Evolutionary conservation across 2,113 vertebrate species (phyloP).

Genomic region (Corythoichthys intestinalis): DNA sequence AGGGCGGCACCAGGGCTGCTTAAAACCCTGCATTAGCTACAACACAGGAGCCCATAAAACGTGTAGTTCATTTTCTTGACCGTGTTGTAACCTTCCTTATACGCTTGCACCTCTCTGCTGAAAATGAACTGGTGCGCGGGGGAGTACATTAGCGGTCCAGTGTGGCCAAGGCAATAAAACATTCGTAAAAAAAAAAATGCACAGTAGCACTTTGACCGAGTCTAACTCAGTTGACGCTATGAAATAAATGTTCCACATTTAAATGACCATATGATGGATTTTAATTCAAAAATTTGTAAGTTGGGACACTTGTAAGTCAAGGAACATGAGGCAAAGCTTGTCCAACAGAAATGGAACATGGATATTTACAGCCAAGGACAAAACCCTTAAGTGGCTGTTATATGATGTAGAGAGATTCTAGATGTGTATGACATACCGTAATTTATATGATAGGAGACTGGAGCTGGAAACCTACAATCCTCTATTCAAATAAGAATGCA

Average conservation of each 20-base stretch:
- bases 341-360: slow-evolving; percentile 57
- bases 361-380: slow-evolving; percentile 41
- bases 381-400: slow-evolving; percentile 5
- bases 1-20: slow-evolving; percentile 60
- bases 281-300: not conserved
- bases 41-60: slow-evolving; percentile 60
- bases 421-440: slow-evolving; percentile 41
- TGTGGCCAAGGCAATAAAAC: slow-evolving; percentile 60
- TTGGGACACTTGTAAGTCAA: not conserved
- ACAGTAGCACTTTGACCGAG: not conserved
- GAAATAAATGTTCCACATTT: too few species aligned
- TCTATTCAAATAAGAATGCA: slow-evolving; percentile 19
- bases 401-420: slow-evolving; percentile 50
- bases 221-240: not conserved
- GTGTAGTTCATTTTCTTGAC: slow-evolving; percentile 52
- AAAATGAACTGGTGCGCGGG: slow-evolving; percentile 59
- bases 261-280: not conserved
- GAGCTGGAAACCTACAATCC: slow-evolving; percentile 61
- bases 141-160: slow-evolving; percentile 57
- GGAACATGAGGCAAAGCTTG: slow-evolving; percentile 29
- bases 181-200: slow-evolving; percentile 45
- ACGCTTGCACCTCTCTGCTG: slow-evolving; percentile 51
- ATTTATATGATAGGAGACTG: slow-evolving; percentile 65
- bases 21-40: slow-evolving; percentile 52
- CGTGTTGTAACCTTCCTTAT: slow-evolving; percentile 50